Percentiles rank a stretch among this genome's conserved stretches.
Conservation (phyloP, 1,140 invertebrate genomes). For the Ips typographus region DNA sequence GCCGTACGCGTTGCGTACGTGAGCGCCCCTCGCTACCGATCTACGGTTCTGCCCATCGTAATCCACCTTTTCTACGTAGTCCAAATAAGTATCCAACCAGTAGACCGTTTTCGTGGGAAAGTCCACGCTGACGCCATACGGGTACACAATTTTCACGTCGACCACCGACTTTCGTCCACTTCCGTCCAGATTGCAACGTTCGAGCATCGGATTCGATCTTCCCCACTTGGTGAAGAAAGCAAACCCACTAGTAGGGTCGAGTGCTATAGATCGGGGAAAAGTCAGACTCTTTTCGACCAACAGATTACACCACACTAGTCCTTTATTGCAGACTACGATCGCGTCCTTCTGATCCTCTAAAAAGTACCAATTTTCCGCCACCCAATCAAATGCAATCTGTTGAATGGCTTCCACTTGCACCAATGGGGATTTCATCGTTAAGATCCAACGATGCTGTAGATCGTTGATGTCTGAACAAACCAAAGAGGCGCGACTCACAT, state of each 20-base stretch:
- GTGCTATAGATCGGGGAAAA: conserved; percentile 74
- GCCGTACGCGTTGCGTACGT: conserved; percentile 68
- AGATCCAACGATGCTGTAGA: conserved; percentile 58
- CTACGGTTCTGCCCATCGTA: conserved; percentile 68
- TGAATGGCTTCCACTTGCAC: conserved; percentile 60
- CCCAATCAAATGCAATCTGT: conserved; percentile 81
- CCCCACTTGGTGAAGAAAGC: conserved; percentile 82
- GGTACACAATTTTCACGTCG: conserved; percentile 69
- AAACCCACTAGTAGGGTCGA: conserved; percentile 77
- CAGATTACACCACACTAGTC: conserved; percentile 65
- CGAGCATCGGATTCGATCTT: conserved; percentile 61
- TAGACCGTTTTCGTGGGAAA: conserved; percentile 72
- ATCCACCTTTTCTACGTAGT: conserved; percentile 70
- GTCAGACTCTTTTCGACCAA: conserved; percentile 68
- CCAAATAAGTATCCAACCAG: conserved; percentile 77
- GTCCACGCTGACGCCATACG: conserved; percentile 65
- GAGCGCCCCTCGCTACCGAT: conserved; percentile 62
- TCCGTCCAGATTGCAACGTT: conserved; percentile 65
- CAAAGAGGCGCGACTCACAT: conserved; percentile 55
- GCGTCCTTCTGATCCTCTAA: conserved; percentile 72
- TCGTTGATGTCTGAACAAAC: conserved; percentile 65
- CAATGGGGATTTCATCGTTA: conserved; percentile 60
- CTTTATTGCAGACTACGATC: conserved; percentile 69
- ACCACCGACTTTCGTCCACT: conserved; percentile 58
- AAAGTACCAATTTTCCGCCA: conserved; percentile 84